Base-by-base conservation (phyloP, 1,140 invertebrate genomes). In the Hylaeus anthracinus region DNA sequence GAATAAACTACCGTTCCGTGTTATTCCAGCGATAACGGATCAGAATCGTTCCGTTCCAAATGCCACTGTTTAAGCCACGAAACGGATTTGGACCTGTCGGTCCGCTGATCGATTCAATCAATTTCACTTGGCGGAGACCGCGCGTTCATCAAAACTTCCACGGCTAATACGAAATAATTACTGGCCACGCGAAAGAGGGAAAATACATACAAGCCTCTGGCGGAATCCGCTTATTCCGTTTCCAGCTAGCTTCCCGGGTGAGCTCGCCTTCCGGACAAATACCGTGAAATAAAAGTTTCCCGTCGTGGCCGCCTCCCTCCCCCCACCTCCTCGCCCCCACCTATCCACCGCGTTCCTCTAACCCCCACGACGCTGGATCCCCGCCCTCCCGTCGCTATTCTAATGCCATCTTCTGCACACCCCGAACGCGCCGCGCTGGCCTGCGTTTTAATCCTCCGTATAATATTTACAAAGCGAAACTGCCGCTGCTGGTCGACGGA, bases 161-260 rank as follows among this genome's bases (percentile, higher is more conserved):
- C 58, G 60, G 78, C 82, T 92, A 92, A 92, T 91, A 88, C 81
- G 79, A 90, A 90, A 88, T 92, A 92, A 91, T 92, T 91, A 92
- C 88, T 69, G 67, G 56, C 72, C 87, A 80, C 87, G 76, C 75
- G 86, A 81, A 90, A 92, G 88, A 90, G 90, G 87, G 90, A 43
- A 92, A 91, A 89, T 89, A 89, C 82, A 83, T 86, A 88, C 84
- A 89, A 88, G 83, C 87, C 80, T 82, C 81, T 72, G 84, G 26
- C 51, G 72, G 41, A 51, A 74, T 85, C 56, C 71, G 77, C 56
- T 70, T 82, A 79, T 78, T 78, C 48, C 67, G 60, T 55, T 85
- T 82, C 26, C 60, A 66, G 65, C 58, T 51, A 61, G 72, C 56
- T 41, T 60, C 37, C 48, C 58, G 53, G 39, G 12, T n/a, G 26